Evolutionary conservation across 1,140 invertebrate species (phyloP).

Genomic region (Samia ricini): DNA sequence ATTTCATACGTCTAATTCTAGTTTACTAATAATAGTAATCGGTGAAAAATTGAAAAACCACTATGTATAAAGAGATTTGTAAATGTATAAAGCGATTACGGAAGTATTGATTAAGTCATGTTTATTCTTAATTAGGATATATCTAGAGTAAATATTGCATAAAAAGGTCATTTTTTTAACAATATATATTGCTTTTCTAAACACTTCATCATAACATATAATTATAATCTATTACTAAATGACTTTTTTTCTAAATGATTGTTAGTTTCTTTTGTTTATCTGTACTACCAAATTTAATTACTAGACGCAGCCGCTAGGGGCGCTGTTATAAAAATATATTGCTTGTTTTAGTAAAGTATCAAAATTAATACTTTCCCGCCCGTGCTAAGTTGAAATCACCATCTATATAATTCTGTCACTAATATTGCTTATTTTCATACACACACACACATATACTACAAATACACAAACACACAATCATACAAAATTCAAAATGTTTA

Average conservation of each 20-base stretch:
- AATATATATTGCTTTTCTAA: not conserved
- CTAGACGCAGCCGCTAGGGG: too few species aligned
- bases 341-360: not conserved
- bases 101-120: not conserved
- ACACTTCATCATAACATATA: not conserved
- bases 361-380: not conserved
- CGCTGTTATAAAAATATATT: not conserved
- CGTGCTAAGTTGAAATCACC: too few species aligned
- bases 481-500: not conserved
- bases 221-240: not conserved
- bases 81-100: not conserved
- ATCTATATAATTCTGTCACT: not conserved
- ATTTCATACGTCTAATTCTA: not conserved
- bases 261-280: too few species aligned
- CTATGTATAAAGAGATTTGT: not conserved
- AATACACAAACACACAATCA: too few species aligned
- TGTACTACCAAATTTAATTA: too few species aligned
- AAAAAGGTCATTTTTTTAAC: not conserved
- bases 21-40: not conserved
- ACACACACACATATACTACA: not conserved
- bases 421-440: not conserved
- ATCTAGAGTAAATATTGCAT: not conserved
- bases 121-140: not conserved
- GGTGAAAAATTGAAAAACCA: not conserved
- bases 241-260: too few species aligned